Percentiles rank a stretch among this genome's conserved stretches.
phyloP scores from a whole-genome alignment of 2,797 vertebrate species.

The Tauraco hartlaubi region DNA sequence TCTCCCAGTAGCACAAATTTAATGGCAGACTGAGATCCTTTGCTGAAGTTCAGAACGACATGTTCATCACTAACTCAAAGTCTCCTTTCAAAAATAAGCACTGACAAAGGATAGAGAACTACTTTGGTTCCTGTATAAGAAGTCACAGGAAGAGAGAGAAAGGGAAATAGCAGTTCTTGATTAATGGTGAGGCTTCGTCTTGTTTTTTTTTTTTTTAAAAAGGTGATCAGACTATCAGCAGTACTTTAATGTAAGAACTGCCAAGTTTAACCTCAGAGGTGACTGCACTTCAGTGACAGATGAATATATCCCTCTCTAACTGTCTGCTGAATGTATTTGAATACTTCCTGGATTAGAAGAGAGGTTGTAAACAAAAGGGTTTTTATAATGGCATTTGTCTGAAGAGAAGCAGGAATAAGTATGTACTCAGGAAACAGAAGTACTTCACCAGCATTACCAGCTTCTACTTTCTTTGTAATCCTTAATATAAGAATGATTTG shows the following conservation, averaged over 20 bases:
- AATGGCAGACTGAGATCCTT: neutral
- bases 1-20: neutral
- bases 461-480: neutral
- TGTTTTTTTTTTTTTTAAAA: neutral
- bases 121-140: neutral
- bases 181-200: neutral
- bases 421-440: neutral
- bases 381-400: neutral
- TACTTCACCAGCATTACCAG: neutral
- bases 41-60: neutral
- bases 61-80: neutral
- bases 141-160: neutral
- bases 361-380: neutral
- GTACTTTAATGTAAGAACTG: neutral
- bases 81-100: slow-evolving; percentile 9
- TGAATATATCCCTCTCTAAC: neutral
- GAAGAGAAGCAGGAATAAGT: neutral
- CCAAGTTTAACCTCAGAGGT: neutral
- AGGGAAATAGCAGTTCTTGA: neutral
- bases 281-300: neutral
- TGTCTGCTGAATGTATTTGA: neutral
- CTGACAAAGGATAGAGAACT: neutral
- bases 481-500: neutral
- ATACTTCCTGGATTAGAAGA: neutral
- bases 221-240: neutral